These are phyloP conservation scores for Spinus olivaceus DNA, from an alignment of 2,797 vertebrate species.

Conservation along the genomic window DNA sequence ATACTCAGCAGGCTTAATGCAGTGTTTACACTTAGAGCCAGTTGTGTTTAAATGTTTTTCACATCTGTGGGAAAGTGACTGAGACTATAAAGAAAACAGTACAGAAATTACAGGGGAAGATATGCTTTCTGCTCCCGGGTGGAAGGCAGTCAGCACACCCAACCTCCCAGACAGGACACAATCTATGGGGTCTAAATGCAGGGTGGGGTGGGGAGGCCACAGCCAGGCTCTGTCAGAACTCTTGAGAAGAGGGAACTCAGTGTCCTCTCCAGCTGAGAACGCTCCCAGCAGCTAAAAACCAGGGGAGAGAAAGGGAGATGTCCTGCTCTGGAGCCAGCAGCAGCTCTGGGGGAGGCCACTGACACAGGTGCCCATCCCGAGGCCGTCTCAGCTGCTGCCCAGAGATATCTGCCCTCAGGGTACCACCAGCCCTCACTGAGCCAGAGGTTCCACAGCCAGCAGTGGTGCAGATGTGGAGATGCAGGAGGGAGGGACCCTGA, in stretches of 20 bases:
- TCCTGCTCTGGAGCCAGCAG: neutral
- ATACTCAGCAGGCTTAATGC: neutral
- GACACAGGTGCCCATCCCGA: neutral
- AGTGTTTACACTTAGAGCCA: neutral
- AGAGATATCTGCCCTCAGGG: too few species aligned
- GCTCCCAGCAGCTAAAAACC: neutral
- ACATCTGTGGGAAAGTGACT: neutral
- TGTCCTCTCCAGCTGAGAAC: neutral
- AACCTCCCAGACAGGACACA: fast-evolving
- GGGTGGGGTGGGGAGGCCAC: neutral
- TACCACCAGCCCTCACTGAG: too few species aligned
- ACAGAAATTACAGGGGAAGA: neutral
- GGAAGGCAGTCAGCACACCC: neutral
- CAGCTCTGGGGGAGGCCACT: neutral
- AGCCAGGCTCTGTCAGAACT: neutral
- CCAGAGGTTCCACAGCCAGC: neutral
- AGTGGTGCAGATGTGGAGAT: neutral
- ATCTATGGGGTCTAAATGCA: neutral
- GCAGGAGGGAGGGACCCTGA: neutral
- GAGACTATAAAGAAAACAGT: neutral
- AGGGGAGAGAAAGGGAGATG: neutral
- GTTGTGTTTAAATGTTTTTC: neutral
- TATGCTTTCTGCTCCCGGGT: fast-evolving
- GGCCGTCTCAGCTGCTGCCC: neutral
- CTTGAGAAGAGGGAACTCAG: neutral